Evolutionary conservation across 2,113 vertebrate species (phyloP), one percentile per base, ranked within the genome.

Genomic region (Labrus mixtus): DNA sequence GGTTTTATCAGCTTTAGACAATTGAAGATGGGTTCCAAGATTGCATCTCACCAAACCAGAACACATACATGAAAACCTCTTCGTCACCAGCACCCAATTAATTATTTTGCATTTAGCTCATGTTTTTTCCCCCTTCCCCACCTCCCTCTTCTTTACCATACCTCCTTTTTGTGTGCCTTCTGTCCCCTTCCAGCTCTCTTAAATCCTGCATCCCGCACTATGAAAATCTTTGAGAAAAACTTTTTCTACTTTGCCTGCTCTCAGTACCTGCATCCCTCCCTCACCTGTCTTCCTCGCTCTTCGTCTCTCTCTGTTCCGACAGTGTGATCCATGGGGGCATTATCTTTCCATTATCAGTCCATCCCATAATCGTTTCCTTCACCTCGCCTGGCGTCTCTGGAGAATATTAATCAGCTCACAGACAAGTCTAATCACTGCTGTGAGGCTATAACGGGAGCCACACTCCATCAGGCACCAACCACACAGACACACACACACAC

Each of bases 341-440:
- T 92, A 92, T 89, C 85, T 90, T 86, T 87, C 89, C 91, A 92
- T 92, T 92, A 92, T 88, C 88, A 82, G 78, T 84, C 87, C 88
- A 87, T 90, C 85, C 87, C 86, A 89, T 91, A 91, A 92, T 92
- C 79, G 73, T 88, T 89, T 80, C 83, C 74, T 83, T 86, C 89
- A 90, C 85, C 88, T 91, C 87, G n/a, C 68, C 61, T 36, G 10
- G 77, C 36, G 29, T 87, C 88, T 85, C 82, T 46, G 78, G 80
- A 76, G 86, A 88, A 89, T 86, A 91, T 92, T 91, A 91, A 92
- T 92, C 87, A 91, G 85, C 88, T 87, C 76, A 83, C 75, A 83
- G 91, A 92, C 85, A 79, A 88, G 82, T 87, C 90, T 92, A 90
- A 92, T 94, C 85, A 81, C 91, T 91, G 88, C 87, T 83, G 70